These are phyloP conservation scores for Eciton burchellii DNA, from an alignment of 1,140 invertebrate genomes.

Conservation along the genomic window DNA sequence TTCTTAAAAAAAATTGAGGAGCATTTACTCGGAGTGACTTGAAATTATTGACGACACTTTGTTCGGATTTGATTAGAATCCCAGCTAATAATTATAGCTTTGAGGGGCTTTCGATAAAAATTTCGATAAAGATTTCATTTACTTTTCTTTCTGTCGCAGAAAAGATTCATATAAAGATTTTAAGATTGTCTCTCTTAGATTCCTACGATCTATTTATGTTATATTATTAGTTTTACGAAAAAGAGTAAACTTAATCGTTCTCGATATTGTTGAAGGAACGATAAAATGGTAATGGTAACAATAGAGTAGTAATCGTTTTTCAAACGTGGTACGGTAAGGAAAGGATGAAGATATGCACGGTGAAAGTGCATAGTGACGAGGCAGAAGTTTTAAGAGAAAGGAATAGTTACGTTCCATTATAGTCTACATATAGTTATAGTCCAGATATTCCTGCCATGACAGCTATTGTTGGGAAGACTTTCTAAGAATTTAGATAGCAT, in stretches of 20 bases:
- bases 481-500: too few species aligned
- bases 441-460: too few species aligned
- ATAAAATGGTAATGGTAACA: too few species aligned
- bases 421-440: too few species aligned
- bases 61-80: slow-evolving; percentile 13
- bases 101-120: slow-evolving; percentile 1
- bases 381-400: slow-evolving; percentile 68
- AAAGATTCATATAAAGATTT: neutral
- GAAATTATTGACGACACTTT: neutral
- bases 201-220: too few species aligned
- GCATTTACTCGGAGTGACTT: neutral
- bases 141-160: neutral
- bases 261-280: slow-evolving; percentile 11
- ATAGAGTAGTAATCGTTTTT: too few species aligned
- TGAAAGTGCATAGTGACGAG: slow-evolving; percentile 69
- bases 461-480: too few species aligned
- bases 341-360: slow-evolving; percentile 47
- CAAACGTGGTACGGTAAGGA: neutral
- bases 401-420: slow-evolving; percentile 74
- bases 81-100: neutral
- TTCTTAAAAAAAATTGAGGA: too few species aligned
- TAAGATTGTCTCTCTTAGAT: too few species aligned
- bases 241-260: slow-evolving; percentile 1
- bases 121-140: neutral
- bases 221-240: neutral